A percentile compares a stretch with the other conserved stretches of the same genome.
These are phyloP conservation scores for Loris lydekkerianus DNA, from an alignment of 2,797 vertebrate genomes.

Conservation along the genomic window DNA sequence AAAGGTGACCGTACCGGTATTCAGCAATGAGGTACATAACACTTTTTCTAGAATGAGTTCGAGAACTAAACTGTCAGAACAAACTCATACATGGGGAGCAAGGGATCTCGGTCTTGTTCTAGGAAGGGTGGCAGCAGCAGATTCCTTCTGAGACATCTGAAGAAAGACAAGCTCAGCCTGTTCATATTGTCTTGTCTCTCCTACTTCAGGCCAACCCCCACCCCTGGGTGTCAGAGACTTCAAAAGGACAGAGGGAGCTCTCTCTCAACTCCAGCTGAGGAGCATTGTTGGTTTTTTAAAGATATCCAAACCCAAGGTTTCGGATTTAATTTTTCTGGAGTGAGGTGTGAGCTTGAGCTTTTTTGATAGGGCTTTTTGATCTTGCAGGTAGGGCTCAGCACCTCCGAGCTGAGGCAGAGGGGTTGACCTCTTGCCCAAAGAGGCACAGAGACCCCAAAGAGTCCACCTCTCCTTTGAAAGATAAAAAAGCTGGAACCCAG, in stretches of 20 bases:
- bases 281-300: neutral
- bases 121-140: neutral
- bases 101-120: neutral
- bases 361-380: neutral
- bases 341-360: neutral
- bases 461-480: neutral
- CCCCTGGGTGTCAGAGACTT: neutral
- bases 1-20: too few species aligned
- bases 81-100: neutral
- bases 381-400: neutral
- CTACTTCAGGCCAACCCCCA: neutral
- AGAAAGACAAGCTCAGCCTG: neutral
- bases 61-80: too few species aligned
- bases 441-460: neutral
- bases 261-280: neutral
- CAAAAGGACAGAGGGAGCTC: neutral
- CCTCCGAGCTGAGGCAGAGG: neutral
- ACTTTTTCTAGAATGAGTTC: too few species aligned
- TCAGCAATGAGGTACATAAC: too few species aligned
- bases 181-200: neutral
- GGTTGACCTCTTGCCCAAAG: neutral
- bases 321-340: neutral
- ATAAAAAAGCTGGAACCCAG: neutral
- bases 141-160: neutral
- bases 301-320: neutral